These are phyloP conservation scores for Lucilia cuprina DNA, from an alignment of 1,140 invertebrate species.

Conservation along the genomic window DNA sequence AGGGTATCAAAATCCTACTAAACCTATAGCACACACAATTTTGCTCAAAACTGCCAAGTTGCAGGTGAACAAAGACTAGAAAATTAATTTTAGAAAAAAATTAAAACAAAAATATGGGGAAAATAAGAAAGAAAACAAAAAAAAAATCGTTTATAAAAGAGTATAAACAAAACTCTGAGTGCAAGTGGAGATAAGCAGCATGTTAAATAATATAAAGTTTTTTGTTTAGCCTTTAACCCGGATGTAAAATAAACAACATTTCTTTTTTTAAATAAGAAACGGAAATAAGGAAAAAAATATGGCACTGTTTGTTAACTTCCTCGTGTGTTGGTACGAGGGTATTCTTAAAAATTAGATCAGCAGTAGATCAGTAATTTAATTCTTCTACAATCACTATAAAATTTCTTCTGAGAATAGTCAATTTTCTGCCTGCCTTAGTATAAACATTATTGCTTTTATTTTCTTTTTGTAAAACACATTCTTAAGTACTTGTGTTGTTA, in stretches of 20 bases:
- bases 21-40: no score
- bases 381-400: no score
- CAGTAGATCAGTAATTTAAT: no score
- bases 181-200: background rate
- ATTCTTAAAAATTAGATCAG: background rate
- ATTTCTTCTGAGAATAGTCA: no score
- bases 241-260: background rate
- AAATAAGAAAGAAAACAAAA: no score
- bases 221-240: background rate
- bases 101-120: background rate
- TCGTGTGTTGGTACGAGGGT: background rate
- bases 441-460: background rate
- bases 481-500: background rate
- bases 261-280: background rate
- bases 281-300: background rate
- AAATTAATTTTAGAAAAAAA: no score
- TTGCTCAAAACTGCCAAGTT: no score
- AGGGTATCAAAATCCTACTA: no score
- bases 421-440: no score
- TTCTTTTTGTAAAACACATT: background rate
- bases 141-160: background rate
- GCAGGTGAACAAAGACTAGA: no score
- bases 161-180: background rate
- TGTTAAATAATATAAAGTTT: background rate
- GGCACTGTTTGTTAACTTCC: background rate